phyloP scores from a whole-genome alignment of 2,797 vertebrate species.

The Clarias pachynema region DNA sequence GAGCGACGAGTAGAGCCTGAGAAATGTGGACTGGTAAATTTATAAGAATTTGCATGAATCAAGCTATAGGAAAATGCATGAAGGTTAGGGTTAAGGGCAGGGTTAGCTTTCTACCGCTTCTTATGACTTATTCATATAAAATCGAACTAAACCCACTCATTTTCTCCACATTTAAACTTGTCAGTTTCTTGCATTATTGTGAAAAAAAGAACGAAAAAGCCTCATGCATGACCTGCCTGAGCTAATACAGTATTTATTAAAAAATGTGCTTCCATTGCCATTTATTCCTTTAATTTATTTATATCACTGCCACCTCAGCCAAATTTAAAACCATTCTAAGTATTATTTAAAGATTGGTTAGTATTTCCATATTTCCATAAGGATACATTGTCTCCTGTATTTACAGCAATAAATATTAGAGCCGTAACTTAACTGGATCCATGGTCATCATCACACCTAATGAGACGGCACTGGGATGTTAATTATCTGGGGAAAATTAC shows the following conservation, averaged over 20 bases:
- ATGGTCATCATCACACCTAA: neutral
- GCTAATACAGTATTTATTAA: neutral
- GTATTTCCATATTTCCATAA: neutral
- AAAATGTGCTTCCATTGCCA: neutral
- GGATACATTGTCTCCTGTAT: neutral
- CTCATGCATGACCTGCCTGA: neutral
- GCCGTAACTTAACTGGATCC: neutral
- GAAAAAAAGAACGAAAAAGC: neutral
- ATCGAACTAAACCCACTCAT: neutral
- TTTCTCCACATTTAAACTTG: neutral
- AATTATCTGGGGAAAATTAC: conserved; percentile 38
- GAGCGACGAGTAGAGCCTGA: neutral
- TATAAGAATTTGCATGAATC: neutral
- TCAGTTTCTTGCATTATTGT: neutral
- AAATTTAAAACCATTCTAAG: neutral
- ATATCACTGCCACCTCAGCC: neutral
- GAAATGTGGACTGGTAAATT: neutral
- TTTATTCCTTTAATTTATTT: neutral
- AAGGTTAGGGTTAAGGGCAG: neutral
- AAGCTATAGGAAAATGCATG: neutral
- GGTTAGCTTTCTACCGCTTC: neutral
- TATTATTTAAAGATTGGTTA: neutral
- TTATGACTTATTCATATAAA: conserved; percentile 3
- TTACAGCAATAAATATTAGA: neutral
- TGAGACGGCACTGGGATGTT: conserved; percentile 7